Percentiles rank a stretch among this genome's conserved stretches.
These are phyloP conservation scores for Bungarus multicinctus DNA, from an alignment of 2,113 vertebrate species.

Conservation along the genomic window DNA sequence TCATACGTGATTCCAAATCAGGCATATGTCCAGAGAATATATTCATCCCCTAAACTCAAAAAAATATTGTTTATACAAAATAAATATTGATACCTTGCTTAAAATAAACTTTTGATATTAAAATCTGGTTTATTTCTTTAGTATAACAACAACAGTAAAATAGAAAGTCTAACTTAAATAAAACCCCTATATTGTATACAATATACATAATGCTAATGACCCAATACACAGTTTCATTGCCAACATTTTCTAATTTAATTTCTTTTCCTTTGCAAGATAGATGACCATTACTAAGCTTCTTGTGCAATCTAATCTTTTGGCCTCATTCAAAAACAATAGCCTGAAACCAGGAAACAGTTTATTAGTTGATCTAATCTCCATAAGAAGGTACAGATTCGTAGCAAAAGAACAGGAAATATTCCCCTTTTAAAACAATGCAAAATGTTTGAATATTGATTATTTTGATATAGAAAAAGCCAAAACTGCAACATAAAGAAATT, in stretches of 20 bases:
- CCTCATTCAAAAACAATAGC: not conserved
- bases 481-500: not conserved
- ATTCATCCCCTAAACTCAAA: not conserved
- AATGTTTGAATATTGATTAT: not conserved
- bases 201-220: not conserved
- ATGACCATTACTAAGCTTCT: not conserved
- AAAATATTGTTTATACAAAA: constrained; percentile 21
- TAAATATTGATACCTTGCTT: not conserved
- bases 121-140: constrained; percentile 19
- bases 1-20: constrained; percentile 44
- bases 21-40: constrained; percentile 58
- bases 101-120: constrained; percentile 34
- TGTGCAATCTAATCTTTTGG: constrained; percentile 2
- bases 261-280: not conserved
- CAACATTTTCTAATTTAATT: not conserved
- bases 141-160: constrained; percentile 22
- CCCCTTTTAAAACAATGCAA: not conserved
- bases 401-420: not conserved
- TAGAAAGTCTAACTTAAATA: constrained; percentile 27
- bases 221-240: constrained; percentile 23
- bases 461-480: not conserved
- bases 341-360: not conserved
- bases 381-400: constrained; percentile 12
- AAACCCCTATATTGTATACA: not conserved
- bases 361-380: not conserved